Evolutionary conservation across 2,888 invertebrate species (phyloP).

Genomic region (Lathronympha strigana): DNA sequence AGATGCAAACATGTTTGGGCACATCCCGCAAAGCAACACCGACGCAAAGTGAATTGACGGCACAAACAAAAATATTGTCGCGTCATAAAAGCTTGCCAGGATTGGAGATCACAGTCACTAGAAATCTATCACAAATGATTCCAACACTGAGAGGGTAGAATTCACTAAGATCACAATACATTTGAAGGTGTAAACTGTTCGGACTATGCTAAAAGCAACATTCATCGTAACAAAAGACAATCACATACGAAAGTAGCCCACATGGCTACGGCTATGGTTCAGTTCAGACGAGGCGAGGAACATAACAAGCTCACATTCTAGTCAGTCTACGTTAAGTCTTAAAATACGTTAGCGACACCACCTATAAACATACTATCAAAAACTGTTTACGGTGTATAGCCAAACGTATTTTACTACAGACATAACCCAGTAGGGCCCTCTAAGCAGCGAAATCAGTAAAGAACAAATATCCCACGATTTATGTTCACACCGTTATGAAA

Average conservation of each 20-base stretch:
- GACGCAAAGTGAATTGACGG: too few relatives aligned
- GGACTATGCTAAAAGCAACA: constrained; percentile 29
- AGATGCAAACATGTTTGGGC: too few relatives aligned
- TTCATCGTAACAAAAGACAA: constrained; percentile 19
- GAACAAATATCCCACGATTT: background rate
- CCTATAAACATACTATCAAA: too few relatives aligned
- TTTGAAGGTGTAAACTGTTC: background rate
- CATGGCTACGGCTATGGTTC: background rate
- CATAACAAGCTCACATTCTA: constrained; percentile 27
- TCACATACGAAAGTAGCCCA: constrained; percentile 27
- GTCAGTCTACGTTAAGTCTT: too few relatives aligned
- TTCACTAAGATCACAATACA: constrained; percentile 3
- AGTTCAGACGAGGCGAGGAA: constrained; percentile 18
- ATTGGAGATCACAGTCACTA: background rate
- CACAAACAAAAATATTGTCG: background rate
- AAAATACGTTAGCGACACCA: too few relatives aligned
- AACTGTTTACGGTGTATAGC: too few relatives aligned
- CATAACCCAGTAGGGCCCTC: too few relatives aligned
- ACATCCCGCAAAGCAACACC: too few relatives aligned
- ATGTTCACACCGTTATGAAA: background rate
- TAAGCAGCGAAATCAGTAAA: background rate
- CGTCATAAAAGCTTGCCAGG: constrained; percentile 4
- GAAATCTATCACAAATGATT: background rate
- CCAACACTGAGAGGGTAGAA: background rate
- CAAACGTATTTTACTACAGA: too few relatives aligned